phyloP scores from a whole-genome alignment of 2,797 vertebrate genomes.

The Hypotaenidia philippensis region DNA sequence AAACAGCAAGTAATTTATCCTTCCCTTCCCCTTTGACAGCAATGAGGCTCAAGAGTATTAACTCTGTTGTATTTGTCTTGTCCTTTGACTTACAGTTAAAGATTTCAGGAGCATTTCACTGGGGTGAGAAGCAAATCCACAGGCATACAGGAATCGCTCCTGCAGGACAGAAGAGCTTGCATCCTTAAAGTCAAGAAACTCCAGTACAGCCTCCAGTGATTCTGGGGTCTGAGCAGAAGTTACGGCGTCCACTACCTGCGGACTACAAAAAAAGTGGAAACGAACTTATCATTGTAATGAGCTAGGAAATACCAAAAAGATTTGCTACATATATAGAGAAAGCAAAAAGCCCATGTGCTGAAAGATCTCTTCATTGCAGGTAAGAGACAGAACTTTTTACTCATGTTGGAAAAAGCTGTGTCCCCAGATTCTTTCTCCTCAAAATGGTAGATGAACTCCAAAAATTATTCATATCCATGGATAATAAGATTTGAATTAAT shows the following conservation, averaged over 20 bases:
- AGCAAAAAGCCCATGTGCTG: background rate
- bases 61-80: background rate
- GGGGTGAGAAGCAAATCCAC: slow-evolving; percentile 94
- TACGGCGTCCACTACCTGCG: slow-evolving; percentile 93
- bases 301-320: background rate
- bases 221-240: slow-evolving; percentile 93
- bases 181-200: slow-evolving; percentile 94
- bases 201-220: slow-evolving; percentile 89
- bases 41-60: background rate
- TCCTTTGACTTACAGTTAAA: slow-evolving; percentile 86
- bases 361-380: background rate
- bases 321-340: background rate
- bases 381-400: background rate
- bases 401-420: background rate
- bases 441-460: background rate
- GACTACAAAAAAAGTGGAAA: slow-evolving; percentile 79
- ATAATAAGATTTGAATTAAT: background rate
- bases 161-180: slow-evolving; percentile 85
- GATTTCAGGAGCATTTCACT: slow-evolving; percentile 88
- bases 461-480: background rate
- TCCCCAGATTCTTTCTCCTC: background rate
- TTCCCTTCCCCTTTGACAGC: background rate
- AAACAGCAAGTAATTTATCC: background rate
- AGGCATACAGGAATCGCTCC: slow-evolving; percentile 96
- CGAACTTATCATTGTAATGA: background rate